Evolutionary conservation across 1,140 invertebrate species (phyloP).

Genomic region (Sarcophaga bullata): DNA sequence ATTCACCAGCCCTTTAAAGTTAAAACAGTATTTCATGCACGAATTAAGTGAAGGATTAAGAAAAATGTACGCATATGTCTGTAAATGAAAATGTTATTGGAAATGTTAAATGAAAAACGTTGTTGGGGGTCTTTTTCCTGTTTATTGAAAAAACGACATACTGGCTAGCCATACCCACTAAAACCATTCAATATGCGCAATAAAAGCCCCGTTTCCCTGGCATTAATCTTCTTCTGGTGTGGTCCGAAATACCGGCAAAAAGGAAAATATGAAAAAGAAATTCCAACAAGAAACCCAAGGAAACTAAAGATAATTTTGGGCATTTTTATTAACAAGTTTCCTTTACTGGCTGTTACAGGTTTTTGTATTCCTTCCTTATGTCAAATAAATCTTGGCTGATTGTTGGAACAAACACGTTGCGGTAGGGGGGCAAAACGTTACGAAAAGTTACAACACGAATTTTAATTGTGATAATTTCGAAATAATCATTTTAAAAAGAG

Average conservation of each 20-base stretch:
- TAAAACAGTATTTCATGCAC: background rate
- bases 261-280: background rate
- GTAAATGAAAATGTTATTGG: background rate
- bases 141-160: too few relatives aligned
- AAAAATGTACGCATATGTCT: background rate
- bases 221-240: background rate
- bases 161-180: background rate
- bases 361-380: too few relatives aligned
- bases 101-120: background rate
- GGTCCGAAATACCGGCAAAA: background rate
- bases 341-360: background rate
- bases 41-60: background rate
- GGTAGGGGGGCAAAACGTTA: too few relatives aligned
- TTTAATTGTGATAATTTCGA: too few relatives aligned
- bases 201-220: background rate
- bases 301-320: background rate
- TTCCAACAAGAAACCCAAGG: background rate
- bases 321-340: background rate
- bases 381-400: too few relatives aligned
- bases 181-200: background rate
- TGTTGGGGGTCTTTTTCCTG: background rate
- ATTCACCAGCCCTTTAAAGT: background rate
- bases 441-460: too few relatives aligned
- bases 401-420: too few relatives aligned
- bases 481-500: too few relatives aligned